Conservation (phyloP, 2,113 vertebrate species). For the Mobula hypostoma region DNA sequence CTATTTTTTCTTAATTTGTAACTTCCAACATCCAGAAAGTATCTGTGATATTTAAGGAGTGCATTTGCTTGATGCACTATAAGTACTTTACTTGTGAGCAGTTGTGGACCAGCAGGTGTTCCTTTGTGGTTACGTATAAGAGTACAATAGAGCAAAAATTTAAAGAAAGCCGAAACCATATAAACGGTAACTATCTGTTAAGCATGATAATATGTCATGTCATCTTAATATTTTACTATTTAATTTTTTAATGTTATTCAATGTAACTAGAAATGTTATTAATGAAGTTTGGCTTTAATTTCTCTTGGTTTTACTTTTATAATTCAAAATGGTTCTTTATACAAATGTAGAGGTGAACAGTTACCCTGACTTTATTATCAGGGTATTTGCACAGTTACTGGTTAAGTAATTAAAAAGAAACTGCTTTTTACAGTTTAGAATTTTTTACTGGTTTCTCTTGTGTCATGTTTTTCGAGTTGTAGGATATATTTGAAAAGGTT, state of each 20-base stretch:
- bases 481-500: conserved; percentile 38
- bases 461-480: conserved; percentile 38
- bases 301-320: conserved; percentile 35
- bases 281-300: conserved; percentile 35
- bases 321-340: conserved; percentile 37
- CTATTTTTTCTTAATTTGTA: background rate
- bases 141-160: conserved; percentile 34
- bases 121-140: conserved; percentile 26
- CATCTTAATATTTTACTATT: conserved; percentile 37
- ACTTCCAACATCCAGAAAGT: background rate
- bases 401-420: conserved; percentile 37
- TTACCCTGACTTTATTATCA: conserved; percentile 32
- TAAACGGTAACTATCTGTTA: conserved; percentile 25
- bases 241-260: conserved; percentile 37
- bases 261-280: conserved; percentile 35
- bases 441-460: conserved; percentile 38
- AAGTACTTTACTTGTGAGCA: conserved; percentile 29
- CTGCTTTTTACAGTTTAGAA: conserved; percentile 37
- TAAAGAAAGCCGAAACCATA: conserved; percentile 12
- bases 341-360: conserved; percentile 36
- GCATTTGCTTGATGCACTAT: conserved; percentile 10
- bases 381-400: conserved; percentile 38
- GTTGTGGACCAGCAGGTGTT: conserved; percentile 32
- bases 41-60: conserved; percentile 21
- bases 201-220: conserved; percentile 33